Conservation (phyloP, 2,888 invertebrate genomes). For the Zeuzera pyrina region DNA sequence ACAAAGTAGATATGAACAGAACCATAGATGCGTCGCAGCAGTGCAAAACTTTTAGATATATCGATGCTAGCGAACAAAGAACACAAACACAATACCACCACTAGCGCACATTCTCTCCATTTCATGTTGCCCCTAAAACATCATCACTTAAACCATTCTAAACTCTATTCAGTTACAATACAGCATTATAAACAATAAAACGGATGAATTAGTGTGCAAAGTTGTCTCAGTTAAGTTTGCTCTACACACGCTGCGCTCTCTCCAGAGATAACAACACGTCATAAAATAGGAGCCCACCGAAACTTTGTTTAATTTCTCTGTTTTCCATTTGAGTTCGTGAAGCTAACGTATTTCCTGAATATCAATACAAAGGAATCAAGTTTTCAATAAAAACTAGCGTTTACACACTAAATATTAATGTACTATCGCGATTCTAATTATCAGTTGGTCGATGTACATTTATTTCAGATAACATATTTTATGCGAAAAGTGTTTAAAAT, state of each 20-base stretch:
- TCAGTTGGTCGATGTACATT: too few relatives aligned
- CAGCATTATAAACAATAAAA: constrained; percentile 20
- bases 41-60: constrained; percentile 63
- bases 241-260: constrained; percentile 32
- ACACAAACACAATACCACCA: constrained; percentile 52
- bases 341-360: too few relatives aligned
- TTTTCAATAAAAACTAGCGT: too few relatives aligned
- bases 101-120: constrained; percentile 29
- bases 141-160: too few relatives aligned
- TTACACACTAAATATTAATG: too few relatives aligned
- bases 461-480: too few relatives aligned
- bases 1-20: constrained; percentile 2
- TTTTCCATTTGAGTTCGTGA: constrained; percentile 20
- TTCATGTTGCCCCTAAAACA: too few relatives aligned
- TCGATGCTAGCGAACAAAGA: constrained; percentile 64
- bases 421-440: too few relatives aligned
- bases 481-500: too few relatives aligned
- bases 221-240: constrained; percentile 24
- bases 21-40: constrained; percentile 40
- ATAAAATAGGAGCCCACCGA: constrained; percentile 57
- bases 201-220: constrained; percentile 23
- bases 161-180: constrained; percentile 28
- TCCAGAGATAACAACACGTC: constrained; percentile 62
- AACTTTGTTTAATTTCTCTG: constrained; percentile 59
- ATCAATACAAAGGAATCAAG: too few relatives aligned